A percentile compares a stretch with the other conserved stretches of the same genome.
These are phyloP conservation scores for Gavia stellata DNA, from an alignment of 2,113 vertebrate genomes.

Conservation along the genomic window DNA sequence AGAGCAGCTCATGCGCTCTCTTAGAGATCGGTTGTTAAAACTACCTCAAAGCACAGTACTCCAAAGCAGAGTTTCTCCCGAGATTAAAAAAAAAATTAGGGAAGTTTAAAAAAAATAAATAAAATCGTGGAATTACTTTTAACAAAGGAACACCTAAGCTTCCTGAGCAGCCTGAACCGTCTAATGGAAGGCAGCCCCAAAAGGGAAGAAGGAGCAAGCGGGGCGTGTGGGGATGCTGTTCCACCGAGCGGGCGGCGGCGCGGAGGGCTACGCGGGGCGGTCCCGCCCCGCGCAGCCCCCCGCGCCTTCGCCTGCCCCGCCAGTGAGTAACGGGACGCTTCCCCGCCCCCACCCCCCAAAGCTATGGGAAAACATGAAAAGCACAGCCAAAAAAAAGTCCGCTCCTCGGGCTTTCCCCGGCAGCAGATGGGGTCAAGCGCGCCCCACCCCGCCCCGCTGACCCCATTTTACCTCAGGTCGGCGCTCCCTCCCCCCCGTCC, in stretches of 20 bases:
- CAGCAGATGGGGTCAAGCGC: background rate
- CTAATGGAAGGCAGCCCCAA: background rate
- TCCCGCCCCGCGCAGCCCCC: background rate
- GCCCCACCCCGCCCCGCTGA: background rate
- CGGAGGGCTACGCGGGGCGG: no score
- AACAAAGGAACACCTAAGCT: background rate
- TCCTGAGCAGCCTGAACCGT: background rate
- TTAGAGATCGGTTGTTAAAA: background rate
- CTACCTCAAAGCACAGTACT: background rate
- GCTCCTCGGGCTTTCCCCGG: background rate
- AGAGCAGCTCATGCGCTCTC: accelerated
- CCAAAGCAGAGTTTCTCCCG: background rate
- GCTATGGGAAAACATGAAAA: background rate
- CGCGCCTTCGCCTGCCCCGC: no score
- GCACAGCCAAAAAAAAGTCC: no score
- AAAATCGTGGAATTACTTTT: background rate
- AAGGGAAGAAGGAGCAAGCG: background rate
- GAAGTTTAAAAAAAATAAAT: background rate
- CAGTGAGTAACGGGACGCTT: background rate
- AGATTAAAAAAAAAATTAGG: background rate
- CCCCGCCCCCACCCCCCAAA: background rate
- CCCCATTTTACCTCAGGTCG: background rate
- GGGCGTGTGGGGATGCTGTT: background rate
- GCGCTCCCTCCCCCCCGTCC: background rate
- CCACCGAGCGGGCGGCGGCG: background rate